Evolutionary conservation across 2,113 vertebrate genomes (phyloP), one percentile per base, ranked within the genome.

Genomic region (Litocranius walleri): DNA sequence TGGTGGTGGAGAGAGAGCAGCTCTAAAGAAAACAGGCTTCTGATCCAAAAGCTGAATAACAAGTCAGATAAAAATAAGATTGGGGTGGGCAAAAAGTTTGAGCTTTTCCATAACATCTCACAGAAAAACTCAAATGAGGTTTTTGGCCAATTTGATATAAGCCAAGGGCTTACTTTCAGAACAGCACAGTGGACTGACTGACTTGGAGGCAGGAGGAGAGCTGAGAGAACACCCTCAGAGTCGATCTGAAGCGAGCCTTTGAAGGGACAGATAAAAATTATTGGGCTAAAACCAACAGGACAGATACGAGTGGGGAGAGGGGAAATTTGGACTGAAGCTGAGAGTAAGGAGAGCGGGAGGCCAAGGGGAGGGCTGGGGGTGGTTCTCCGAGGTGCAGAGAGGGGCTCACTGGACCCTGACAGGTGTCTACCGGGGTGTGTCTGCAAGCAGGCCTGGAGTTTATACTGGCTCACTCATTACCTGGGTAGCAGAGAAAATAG

Each of bases 381-480:
- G 9, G 36, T 10, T 4, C 48, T 48, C 52, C 6, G 2, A 7
- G 50, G 50, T 0, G 3, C n/a, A 17, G 57, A 43, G 43, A 52
- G 13, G 30, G 1, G 11, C 10, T 30, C 3, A 29, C 23, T 36
- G 36, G 52, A 54, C 8, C 2, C 40, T 14, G 13, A 16, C 52
- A 40, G 48, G 48, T 5, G 12, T 48, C 16, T 59, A 21, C 36
- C 43, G 21, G 33, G 4, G 10, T 48, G n/a, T 54, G 33, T 62
- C 8, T 27, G 27, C 6, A n/a, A 57, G 48, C 10, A 17, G 36
- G 11, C 5, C 81, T 86, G 86, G 54, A 40, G 27, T 64, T 86
- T 3, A 45, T 11, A 7, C 16, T 3, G 57, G 64, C 36, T 74
- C 3, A 0, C 29, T 67, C 43, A 43, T 45, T 48, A 84, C 64